Base-by-base conservation (phyloP, 1,140 invertebrate genomes). In the Aphidius ervi region DNA sequence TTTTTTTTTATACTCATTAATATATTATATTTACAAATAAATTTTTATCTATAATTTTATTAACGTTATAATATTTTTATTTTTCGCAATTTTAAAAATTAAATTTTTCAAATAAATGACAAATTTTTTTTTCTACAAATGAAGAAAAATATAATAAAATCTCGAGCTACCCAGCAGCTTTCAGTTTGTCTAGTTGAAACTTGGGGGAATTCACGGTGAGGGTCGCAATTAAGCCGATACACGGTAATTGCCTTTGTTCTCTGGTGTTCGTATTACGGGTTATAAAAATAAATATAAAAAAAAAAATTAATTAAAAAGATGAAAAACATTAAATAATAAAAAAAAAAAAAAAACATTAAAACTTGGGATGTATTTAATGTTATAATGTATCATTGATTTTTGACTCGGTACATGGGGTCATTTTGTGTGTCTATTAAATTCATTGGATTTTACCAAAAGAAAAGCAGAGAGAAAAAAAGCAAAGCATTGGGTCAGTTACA, bases 381-480 rank as follows among this genome's bases (percentile, higher is more conserved):
- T 31, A 39, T 8, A 43, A 16, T 16, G 56, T 56, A 64, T 66
- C 58, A 59, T 54, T 54, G 62, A 62, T 60, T 64, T 59, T 49
- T 52, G 37, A 46, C 63, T 62, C 65, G 66, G 65, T 60, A 16
- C 16, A 16, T 16, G 16, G 16, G 74, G 65, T 75, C 73, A 75
- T 75, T 70, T 72, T 70, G 65, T 16, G 16, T 58, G 69, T 70
- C 67, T 60, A 67, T 77, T 73, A 72, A 73, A 70, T 66, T 75
- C 63, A 64, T 74, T 76, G 72, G 76, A 76, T 79, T 78, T 74
- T 72, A 67, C 71, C 63, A 61, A 70, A 65, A 9, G 6, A 37
- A 65, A 71, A 74, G 70, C 70, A 0, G 16, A 16, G 1, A 16
- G 16, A 16, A 16, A 16, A 16, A 31, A 31, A 31, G 4, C 2